Base-by-base conservation (phyloP, 2,113 vertebrate species). In the Periophthalmus modestus region DNA sequence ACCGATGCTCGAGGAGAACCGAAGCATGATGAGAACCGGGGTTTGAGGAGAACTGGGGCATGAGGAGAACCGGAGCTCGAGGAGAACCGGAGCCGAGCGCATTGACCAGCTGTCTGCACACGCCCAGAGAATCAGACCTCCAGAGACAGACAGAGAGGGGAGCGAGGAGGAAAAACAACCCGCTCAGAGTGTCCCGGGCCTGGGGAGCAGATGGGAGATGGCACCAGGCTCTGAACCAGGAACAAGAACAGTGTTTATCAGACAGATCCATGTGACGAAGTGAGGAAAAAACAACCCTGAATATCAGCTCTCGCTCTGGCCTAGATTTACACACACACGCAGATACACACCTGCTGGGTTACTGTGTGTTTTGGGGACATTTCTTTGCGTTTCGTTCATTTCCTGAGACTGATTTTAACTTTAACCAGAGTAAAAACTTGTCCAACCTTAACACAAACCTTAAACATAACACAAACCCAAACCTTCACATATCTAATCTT, bases 51-150 rank as follows among this genome's bases (percentile, higher is more conserved):
- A n/a, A n/a, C n/a, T n/a, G n/a, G n/a, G n/a, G n/a, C n/a, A 75
- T 55, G 43, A 59, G 80, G 57, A 79, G 58, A 84, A 85, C 50
- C 59, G 65, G 65, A 75, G 65, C 66, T 66, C 59, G 43, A 59
- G 80, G 57, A 79, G 58, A 84, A 85, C 50, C 59, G 65, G 65
- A 89, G 46, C 75, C 72, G 58, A 33, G 36, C 84, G 75, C 68
- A 73, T 82, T 85, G 66, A 85, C 76, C 91, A 91, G 89, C 90
- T 92, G 90, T 82, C 78, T 80, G 50, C 57, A 19, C 71, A 39
- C 72, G 72, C 72, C 70, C 70, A 74, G 46, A 47, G 43, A 80
- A 82, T 68, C 67, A 2, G 2, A 12, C 2, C 55, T 10, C 4
- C 66, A 3, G 28, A 28, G 28, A 28, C 28, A 28, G n/a, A 54